Conservation (phyloP, 2,113 vertebrate species). For the Larimichthys crocea region DNA sequence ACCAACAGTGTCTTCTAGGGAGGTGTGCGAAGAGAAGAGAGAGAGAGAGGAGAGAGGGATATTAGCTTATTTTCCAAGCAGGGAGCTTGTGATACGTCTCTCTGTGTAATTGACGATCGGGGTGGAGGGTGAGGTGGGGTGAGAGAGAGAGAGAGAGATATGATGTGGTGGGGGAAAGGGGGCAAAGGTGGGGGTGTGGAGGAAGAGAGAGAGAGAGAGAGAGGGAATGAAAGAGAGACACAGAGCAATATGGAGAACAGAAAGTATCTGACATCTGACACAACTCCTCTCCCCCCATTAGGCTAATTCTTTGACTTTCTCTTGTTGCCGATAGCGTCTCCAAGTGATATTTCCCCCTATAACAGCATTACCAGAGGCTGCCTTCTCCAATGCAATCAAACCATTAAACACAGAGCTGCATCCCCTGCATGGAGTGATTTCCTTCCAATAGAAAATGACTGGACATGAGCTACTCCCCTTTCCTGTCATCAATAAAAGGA, state of each 20-base stretch:
- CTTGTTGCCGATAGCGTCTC: constrained; percentile 76
- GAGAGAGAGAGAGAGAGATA: constrained; percentile 62
- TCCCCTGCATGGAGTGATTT: constrained; percentile 66
- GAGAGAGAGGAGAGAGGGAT: constrained; percentile 38
- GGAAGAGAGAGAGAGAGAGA: constrained; percentile 19
- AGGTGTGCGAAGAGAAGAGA: constrained; percentile 15
- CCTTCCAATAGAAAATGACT: constrained; percentile 77
- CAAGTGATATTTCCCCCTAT: constrained; percentile 73
- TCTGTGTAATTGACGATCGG: constrained; percentile 75
- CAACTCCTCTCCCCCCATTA: constrained; percentile 74
- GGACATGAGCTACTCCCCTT: constrained; percentile 77
- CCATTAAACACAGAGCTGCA: constrained; percentile 77
- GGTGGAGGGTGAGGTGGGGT: constrained; percentile 68
- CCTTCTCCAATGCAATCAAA: constrained; percentile 82
- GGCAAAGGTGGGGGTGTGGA: constrained; percentile 9
- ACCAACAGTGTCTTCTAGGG: constrained; percentile 76
- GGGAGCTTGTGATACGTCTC: constrained; percentile 75
- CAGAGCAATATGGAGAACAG: constrained; percentile 65
- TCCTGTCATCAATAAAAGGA: constrained; percentile 76
- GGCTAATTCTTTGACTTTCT: constrained; percentile 81
- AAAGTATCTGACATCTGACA: constrained; percentile 82
- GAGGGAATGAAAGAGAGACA: constrained; percentile 51
- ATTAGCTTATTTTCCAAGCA: constrained; percentile 80
- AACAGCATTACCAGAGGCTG: constrained; percentile 76
- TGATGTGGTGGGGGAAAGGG: constrained; percentile 37